phyloP scores from a whole-genome alignment of 2,113 vertebrate genomes.

The Rostratula benghalensis region DNA sequence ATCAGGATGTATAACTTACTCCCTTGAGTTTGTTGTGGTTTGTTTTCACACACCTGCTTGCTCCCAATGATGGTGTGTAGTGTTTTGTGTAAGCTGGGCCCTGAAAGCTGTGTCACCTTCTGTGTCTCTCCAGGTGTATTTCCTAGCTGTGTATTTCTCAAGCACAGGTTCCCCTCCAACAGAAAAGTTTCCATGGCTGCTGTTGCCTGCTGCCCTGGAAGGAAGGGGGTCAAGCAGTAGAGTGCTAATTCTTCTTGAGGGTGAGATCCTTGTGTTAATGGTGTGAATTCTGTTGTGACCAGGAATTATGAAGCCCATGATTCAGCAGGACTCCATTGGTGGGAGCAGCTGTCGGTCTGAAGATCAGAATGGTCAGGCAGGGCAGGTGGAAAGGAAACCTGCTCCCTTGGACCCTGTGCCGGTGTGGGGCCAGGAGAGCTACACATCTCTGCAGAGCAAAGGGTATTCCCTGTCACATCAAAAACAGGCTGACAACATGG shows the following conservation, averaged over 20 bases:
- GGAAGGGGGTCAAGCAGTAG: background rate
- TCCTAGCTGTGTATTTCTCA: background rate
- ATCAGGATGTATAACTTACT: background rate
- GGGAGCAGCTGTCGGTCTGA: conserved; percentile 86
- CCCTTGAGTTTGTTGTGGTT: background rate
- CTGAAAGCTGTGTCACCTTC: background rate
- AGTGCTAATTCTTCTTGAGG: background rate
- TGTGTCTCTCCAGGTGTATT: background rate
- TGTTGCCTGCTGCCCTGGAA: background rate
- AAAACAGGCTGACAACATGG: conserved; percentile 80
- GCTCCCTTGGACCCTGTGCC: conserved; percentile 82
- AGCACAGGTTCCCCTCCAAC: background rate
- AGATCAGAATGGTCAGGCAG: conserved; percentile 83
- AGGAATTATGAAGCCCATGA: conserved; percentile 92
- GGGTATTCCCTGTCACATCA: conserved; percentile 88
- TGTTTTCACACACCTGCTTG: background rate
- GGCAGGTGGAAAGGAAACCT: conserved; percentile 85
- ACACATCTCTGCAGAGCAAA: conserved; percentile 81
- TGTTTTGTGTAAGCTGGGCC: background rate
- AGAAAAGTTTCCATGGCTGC: background rate
- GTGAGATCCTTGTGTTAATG: background rate
- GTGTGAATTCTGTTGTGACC: background rate
- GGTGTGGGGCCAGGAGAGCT: conserved; percentile 90
- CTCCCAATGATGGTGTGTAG: background rate
- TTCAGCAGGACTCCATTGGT: conserved; percentile 85